phyloP scores from a whole-genome alignment of 2,797 vertebrate species.

The Poeciliopsis paucimaculata region DNA sequence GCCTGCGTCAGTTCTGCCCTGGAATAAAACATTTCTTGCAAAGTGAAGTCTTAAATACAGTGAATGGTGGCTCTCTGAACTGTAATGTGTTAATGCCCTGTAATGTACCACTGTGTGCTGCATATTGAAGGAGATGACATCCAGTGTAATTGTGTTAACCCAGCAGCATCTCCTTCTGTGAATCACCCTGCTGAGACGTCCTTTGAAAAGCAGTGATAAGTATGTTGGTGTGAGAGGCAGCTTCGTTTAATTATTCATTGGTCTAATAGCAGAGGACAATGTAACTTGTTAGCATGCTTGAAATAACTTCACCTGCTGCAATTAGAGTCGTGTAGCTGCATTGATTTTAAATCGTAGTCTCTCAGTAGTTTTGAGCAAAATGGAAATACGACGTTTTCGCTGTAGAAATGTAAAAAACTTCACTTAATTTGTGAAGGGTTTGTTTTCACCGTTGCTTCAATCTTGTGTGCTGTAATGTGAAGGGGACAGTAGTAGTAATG shows the following conservation, averaged over 20 bases:
- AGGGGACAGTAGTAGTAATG: not conserved
- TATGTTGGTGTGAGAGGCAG: conserved; percentile 21
- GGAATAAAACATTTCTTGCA: not conserved
- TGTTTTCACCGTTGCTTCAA: not conserved
- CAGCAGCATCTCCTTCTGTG: not conserved
- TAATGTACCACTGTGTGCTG: conserved; percentile 10
- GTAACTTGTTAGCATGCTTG: conserved; percentile 30
- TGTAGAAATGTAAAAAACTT: not conserved
- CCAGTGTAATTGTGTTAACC: conserved; percentile 8
- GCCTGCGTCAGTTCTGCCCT: not conserved
- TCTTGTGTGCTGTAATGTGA: not conserved
- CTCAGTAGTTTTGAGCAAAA: conserved; percentile 11
- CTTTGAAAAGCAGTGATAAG: conserved; percentile 21
- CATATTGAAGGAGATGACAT: not conserved
- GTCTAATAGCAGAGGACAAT: conserved; percentile 19
- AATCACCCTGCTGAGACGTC: conserved; percentile 12
- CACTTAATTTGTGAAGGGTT: not conserved
- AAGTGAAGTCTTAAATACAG: not conserved
- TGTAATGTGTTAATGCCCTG: not conserved
- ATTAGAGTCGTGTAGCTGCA: conserved; percentile 4
- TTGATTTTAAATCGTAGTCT: conserved; percentile 12
- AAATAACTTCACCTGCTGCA: conserved; percentile 14
- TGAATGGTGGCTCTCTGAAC: conserved; percentile 4
- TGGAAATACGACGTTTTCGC: conserved; percentile 8
- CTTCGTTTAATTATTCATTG: conserved; percentile 33